Evolutionary conservation across 2,113 vertebrate species (phyloP).

Genomic region (Pelecanus crispus): DNA sequence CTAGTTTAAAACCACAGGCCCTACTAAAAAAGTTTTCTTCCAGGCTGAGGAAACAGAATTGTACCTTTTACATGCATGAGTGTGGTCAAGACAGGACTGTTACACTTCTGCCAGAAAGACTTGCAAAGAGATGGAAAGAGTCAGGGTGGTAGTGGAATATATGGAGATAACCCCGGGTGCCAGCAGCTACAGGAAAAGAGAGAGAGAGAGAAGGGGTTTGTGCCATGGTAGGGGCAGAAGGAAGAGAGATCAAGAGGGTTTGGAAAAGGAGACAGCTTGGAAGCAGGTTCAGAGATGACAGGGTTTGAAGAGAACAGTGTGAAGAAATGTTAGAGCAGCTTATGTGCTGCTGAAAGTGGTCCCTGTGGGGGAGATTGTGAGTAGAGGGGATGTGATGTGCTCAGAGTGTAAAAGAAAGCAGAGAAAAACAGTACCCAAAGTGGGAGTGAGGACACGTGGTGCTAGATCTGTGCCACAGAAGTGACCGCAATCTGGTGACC

Average conservation of each 20-base stretch:
- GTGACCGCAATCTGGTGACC: not conserved
- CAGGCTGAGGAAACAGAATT: not conserved
- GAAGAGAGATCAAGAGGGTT: not conserved
- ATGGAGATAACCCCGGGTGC: not conserved
- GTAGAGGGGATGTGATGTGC: not conserved
- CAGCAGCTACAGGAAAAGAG: not conserved
- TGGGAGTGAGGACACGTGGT: not conserved
- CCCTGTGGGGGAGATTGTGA: not conserved
- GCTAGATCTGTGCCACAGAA: not conserved
- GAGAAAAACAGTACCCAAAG: not conserved
- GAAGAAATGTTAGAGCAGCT: not conserved
- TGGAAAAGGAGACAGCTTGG: not conserved
- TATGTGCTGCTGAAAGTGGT: not conserved
- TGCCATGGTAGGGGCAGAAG: not conserved
- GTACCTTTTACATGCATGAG: fast-evolving
- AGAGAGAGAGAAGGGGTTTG: not conserved
- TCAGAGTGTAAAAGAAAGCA: not conserved
- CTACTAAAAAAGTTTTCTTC: not conserved
- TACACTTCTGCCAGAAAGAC: not conserved
- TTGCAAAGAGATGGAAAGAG: not conserved
- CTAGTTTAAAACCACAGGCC: not conserved
- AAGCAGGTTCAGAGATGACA: not conserved
- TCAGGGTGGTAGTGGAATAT: not conserved
- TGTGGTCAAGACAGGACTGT: not conserved
- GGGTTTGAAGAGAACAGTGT: not conserved